Evolutionary conservation across 2,888 invertebrate genomes (phyloP).

Genomic region (Heliothis peltigera): DNA sequence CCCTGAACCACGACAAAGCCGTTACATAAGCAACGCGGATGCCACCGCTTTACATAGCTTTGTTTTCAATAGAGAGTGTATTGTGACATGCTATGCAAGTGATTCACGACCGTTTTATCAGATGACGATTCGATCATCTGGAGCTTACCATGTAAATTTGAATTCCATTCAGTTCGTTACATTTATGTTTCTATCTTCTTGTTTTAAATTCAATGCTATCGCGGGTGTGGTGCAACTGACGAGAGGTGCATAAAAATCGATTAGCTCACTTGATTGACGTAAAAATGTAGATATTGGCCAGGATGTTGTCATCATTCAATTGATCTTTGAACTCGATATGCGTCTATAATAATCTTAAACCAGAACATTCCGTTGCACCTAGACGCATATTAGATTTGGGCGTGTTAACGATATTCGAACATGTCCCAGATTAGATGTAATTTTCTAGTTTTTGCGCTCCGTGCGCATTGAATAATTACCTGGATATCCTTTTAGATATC

Average conservation of each 20-base stretch:
- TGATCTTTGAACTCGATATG: constrained; percentile 4
- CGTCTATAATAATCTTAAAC: background rate
- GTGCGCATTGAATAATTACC: constrained; percentile 23
- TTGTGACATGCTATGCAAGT: constrained; percentile 36
- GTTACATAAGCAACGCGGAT: constrained; percentile 49
- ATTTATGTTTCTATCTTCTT: background rate
- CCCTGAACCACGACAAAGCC: constrained; percentile 42
- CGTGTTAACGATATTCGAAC: constrained; percentile 28
- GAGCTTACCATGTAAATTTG: constrained; percentile 5
- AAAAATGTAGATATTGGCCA: constrained; percentile 3
- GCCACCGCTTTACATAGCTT: constrained; percentile 31
- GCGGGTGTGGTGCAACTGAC: constrained; percentile 5
- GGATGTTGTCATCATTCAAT: constrained; percentile 14
- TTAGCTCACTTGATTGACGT: constrained; percentile 10
- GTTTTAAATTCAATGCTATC: background rate
- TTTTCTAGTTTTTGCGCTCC: constrained; percentile 37
- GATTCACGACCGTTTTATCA: constrained; percentile 36
- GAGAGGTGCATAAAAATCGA: constrained; percentile 10
- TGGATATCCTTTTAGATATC: constrained; percentile 35
- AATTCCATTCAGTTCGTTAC: constrained; percentile 1
- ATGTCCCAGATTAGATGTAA: constrained; percentile 36
- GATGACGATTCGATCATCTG: constrained; percentile 19
- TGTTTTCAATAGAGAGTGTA: constrained; percentile 33
- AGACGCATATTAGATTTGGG: constrained; percentile 17
- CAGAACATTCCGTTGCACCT: constrained; percentile 12